Percentiles rank a stretch among this genome's conserved stretches.
Conservation (phyloP, 2,113 vertebrate genomes). For the Pelecanoides urinatrix region DNA sequence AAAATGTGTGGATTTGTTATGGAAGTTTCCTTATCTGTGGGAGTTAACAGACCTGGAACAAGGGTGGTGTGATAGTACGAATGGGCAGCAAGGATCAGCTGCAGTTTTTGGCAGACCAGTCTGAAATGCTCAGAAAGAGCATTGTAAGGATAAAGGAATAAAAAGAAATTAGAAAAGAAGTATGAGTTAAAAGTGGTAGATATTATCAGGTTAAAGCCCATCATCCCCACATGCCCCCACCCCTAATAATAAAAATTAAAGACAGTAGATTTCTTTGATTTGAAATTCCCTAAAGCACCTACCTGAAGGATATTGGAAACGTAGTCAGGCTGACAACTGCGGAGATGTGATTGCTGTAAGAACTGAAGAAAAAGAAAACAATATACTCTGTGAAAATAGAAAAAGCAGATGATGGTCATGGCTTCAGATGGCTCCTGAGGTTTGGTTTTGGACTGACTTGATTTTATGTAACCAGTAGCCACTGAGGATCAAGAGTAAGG, state of each 20-base stretch:
- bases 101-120: not conserved
- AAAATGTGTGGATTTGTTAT: not conserved
- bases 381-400: not conserved
- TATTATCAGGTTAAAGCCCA: not conserved
- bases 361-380: not conserved
- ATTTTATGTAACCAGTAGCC: not conserved
- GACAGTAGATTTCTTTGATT: not conserved
- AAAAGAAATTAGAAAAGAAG: not conserved
- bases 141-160: not conserved
- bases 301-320: not conserved
- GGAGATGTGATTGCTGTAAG: not conserved
- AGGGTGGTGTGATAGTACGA: not conserved
- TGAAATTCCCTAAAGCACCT: not conserved
- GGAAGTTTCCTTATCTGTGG: not conserved
- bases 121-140: not conserved
- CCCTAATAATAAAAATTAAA: not conserved
- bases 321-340: not conserved
- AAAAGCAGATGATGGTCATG: not conserved
- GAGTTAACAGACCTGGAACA: rapidly evolving
- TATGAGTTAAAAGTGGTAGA: not conserved
- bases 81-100: not conserved
- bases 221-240: rapidly evolving
- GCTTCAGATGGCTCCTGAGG: not conserved
- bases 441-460: not conserved
- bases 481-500: not conserved